Evolutionary conservation across 2,888 invertebrate genomes (phyloP).

Genomic region (Melieria omissa): DNA sequence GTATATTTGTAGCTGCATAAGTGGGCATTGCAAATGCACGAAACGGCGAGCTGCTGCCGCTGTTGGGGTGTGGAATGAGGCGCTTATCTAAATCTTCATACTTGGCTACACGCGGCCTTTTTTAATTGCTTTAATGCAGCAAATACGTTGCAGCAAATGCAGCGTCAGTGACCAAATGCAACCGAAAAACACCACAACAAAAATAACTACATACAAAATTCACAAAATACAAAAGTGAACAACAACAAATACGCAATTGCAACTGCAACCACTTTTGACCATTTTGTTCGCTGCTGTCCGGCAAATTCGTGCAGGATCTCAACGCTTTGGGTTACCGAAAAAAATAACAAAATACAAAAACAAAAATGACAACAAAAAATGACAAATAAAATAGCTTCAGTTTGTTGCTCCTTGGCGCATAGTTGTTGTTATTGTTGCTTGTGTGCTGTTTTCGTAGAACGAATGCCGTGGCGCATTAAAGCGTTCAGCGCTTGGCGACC

Average conservation of each 20-base stretch:
- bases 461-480: too few species aligned
- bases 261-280: not conserved
- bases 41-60: not conserved
- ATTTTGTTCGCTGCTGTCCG: not conserved
- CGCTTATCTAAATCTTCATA: slow-evolving; percentile 67
- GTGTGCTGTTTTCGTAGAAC: too few species aligned
- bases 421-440: too few species aligned
- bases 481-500: too few species aligned
- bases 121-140: slow-evolving; percentile 58
- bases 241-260: slow-evolving; percentile 56
- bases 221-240: slow-evolving; percentile 12
- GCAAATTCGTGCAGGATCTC: not conserved
- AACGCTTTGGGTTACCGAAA: not conserved
- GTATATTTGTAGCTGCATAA: too few species aligned
- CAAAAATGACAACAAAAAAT: slow-evolving; percentile 30
- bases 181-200: slow-evolving; percentile 33
- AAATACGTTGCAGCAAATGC: slow-evolving; percentile 34
- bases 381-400: not conserved
- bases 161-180: slow-evolving; percentile 58
- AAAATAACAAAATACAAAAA: slow-evolving; percentile 9
- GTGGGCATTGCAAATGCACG: too few species aligned
- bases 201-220: slow-evolving; percentile 1
- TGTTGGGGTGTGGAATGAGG: slow-evolving; percentile 41
- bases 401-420: too few species aligned
- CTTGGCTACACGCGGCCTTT: slow-evolving; percentile 66